Base-by-base conservation (phyloP, 2,797 vertebrate species). In the Chloroceryle inda region DNA sequence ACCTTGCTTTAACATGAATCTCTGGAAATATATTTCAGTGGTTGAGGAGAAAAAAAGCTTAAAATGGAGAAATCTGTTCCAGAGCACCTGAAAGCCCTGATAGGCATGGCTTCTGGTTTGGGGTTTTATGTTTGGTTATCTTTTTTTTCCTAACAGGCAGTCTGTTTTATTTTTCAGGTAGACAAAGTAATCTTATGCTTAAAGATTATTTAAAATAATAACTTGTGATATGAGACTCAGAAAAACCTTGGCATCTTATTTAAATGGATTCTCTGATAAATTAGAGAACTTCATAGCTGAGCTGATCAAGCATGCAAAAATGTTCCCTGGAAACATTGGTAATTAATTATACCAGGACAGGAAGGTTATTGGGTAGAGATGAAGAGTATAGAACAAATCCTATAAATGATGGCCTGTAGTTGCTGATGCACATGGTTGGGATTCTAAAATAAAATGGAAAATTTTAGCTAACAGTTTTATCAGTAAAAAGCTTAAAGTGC, bases 401-500 rank as follows among this genome's bases (percentile, higher is more conserved):
- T 40, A 80, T 40, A 89, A 95, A 77, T 74, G 61, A 74, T 64
- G 77, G 66, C 38, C 69, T 79, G 50, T 63, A 84, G 38, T 69
- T 95, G 75, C 88, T 88, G 74, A 68, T 94, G 72, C 71, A 38
- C 7, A 3, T 50, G 69, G 44, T 49, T 82, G 63, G 17, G 40
- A 38, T 76, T 91, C 92, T 89, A 74, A 96, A 96, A 82, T 89
- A 85, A 92, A 94, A 66, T 18, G 33, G 85, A 73, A 52, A 42
- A 63, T 89, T 93, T 88, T 66, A 94, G 90, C 77, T 49, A 50
- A 11, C 27, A 67, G 1, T 63, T 94, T 85, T 61, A 92, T 85
- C 94, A 94, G 55, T 87, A 73, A 89, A 90, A 94, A 67, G 12
- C 42, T 92, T 81, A 13, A 94, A 88, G 50, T 67, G 67, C 66